Percentiles rank a stretch among this genome's conserved stretches.
Conservation (phyloP, 2,797 vertebrate species). For the Typhlichthys subterraneus region DNA sequence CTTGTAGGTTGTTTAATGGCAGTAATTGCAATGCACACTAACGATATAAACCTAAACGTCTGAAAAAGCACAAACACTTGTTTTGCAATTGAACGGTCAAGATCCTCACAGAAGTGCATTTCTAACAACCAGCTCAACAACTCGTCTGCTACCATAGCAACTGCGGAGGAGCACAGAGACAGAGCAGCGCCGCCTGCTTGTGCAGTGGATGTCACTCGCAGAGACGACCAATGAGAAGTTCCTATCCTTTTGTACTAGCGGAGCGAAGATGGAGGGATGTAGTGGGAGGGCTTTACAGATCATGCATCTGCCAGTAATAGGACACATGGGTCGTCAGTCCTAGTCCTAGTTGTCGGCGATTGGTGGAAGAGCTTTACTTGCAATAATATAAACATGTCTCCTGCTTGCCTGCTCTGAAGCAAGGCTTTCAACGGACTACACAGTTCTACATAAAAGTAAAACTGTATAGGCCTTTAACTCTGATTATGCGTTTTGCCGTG, state of each 20-base stretch:
- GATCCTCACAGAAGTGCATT: slow-evolving; percentile 44
- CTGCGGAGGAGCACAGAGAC: slow-evolving; percentile 74
- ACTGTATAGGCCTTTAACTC: slow-evolving; percentile 77
- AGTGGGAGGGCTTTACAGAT: slow-evolving; percentile 65
- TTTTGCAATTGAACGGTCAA: slow-evolving; percentile 12
- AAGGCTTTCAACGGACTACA: slow-evolving; percentile 71
- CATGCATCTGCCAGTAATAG: slow-evolving; percentile 68
- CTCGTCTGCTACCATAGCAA: slow-evolving; percentile 86
- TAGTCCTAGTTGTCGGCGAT: slow-evolving; percentile 56
- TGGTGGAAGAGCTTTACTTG: slow-evolving; percentile 72
- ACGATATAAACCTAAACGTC: neutral
- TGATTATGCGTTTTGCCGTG: slow-evolving; percentile 74
- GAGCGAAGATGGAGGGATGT: slow-evolving; percentile 72
- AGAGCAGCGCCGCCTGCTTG: slow-evolving; percentile 78
- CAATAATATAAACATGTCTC: slow-evolving; percentile 86
- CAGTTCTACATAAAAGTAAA: slow-evolving; percentile 79
- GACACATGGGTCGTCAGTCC: slow-evolving; percentile 67
- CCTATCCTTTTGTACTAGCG: slow-evolving; percentile 68
- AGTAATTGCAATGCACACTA: neutral
- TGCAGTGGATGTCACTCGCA: slow-evolving; percentile 80
- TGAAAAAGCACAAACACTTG: slow-evolving; percentile 11
- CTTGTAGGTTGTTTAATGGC: neutral
- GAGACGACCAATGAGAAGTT: slow-evolving; percentile 86
- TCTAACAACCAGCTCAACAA: slow-evolving; percentile 74
- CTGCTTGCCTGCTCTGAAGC: slow-evolving; percentile 70